Percentiles rank a stretch among this genome's conserved stretches.
Evolutionary conservation across 2,888 invertebrate genomes (phyloP).

Genomic region (Sarcophaga carnaria): DNA sequence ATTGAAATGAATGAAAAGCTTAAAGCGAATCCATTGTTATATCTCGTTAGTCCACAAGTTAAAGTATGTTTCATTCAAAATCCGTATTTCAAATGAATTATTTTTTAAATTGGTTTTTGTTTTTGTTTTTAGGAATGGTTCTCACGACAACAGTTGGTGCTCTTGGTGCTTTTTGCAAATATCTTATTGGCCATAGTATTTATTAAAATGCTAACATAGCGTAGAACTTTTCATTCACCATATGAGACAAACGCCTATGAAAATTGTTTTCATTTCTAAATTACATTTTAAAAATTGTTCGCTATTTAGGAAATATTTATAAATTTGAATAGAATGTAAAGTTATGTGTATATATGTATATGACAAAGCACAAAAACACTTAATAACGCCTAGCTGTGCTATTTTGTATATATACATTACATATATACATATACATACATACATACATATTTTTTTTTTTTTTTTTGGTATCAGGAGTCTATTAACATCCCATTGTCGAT

Average conservation of each 20-base stretch:
- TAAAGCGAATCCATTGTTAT: conserved; percentile 96
- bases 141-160: conserved; percentile 96
- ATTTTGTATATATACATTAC: too few relatives aligned
- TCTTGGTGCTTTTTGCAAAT: conserved; percentile 96
- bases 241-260: conserved; percentile 43
- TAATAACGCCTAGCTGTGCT: too few relatives aligned
- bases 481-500: conserved; percentile 56
- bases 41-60: conserved; percentile 98
- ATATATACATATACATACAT: too few relatives aligned
- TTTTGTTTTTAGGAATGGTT: conserved; percentile 91
- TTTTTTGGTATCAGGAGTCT: conserved; percentile 49
- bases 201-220: conserved; percentile 97
- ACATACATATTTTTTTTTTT: background rate
- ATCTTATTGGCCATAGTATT: conserved; percentile 97
- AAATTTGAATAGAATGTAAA: conserved; percentile 39
- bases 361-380: background rate
- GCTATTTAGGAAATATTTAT: conserved; percentile 33
- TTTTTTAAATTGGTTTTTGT: conserved; percentile 22
- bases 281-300: conserved; percentile 52
- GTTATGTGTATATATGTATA: background rate
- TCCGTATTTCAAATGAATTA: too few relatives aligned
- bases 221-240: conserved; percentile 77
- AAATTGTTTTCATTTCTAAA: conserved; percentile 23
- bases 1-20: conserved; percentile 95
- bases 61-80: conserved; percentile 86